Percentiles rank a stretch among this genome's conserved stretches.
phyloP scores from a whole-genome alignment of 2,888 invertebrate genomes.

The Bursaphelenchus okinawaensis region DNA sequence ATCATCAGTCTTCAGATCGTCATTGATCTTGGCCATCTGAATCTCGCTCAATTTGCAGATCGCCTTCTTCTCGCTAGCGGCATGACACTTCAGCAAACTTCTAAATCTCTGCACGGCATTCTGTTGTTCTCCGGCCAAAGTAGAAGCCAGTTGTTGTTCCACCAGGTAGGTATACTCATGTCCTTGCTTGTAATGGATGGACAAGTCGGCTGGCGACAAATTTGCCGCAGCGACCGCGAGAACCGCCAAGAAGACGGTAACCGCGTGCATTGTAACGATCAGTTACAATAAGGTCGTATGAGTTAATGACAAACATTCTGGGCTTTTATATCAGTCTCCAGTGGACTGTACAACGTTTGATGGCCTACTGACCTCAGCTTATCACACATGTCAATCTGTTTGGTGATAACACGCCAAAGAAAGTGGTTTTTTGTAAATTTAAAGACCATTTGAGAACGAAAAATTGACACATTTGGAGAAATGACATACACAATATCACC shows the following conservation, averaged over 20 bases:
- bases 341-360: neutral
- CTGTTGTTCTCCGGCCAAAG: slow-evolving; percentile 9
- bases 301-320: neutral
- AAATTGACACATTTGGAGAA: neutral
- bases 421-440: too few species aligned
- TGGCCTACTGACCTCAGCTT: neutral
- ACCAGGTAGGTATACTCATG: slow-evolving; percentile 11
- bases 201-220: neutral
- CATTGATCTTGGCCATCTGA: slow-evolving; percentile 13
- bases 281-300: too few species aligned
- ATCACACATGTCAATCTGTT: neutral
- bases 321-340: neutral
- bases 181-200: neutral
- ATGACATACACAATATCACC: neutral
- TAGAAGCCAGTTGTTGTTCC: slow-evolving; percentile 7
- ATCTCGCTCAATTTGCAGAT: neutral
- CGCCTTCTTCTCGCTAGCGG: slow-evolving; percentile 5
- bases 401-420: too few species aligned
- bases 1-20: neutral
- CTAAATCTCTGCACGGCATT: slow-evolving; percentile 7
- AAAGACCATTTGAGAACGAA: too few species aligned
- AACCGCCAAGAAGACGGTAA: neutral
- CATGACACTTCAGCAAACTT: neutral
- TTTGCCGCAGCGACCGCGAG: neutral
- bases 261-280: neutral